phyloP scores from a whole-genome alignment of 2,888 invertebrate genomes.

The Cantharis rustica region DNA sequence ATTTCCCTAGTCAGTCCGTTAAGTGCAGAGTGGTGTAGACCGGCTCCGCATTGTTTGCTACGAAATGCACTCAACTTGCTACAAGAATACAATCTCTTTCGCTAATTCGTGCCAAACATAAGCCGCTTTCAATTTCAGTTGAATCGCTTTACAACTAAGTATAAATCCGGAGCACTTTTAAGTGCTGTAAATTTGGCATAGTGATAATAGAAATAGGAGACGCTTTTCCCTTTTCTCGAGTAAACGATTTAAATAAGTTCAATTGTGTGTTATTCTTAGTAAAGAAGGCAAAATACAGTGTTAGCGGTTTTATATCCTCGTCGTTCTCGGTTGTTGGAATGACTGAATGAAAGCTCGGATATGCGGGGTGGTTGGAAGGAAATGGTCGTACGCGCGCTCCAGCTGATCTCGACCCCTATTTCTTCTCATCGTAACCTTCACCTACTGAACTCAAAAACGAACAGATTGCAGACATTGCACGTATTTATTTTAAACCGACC shows the following conservation, averaged over 20 bases:
- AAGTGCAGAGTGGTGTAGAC: constrained; percentile 51
- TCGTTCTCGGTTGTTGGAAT: constrained; percentile 40
- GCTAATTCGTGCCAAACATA: constrained; percentile 37
- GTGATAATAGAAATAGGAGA: constrained; percentile 22
- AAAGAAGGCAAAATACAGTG: constrained; percentile 24
- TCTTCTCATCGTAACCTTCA: constrained; percentile 48
- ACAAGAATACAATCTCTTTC: constrained; percentile 39
- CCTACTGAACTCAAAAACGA: constrained; percentile 53
- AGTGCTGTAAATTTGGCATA: constrained; percentile 19
- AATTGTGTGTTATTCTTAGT: constrained; percentile 28
- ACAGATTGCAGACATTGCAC: constrained; percentile 26
- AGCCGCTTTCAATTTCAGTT: constrained; percentile 29
- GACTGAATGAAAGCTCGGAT: constrained; percentile 42
- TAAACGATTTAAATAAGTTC: constrained; percentile 19
- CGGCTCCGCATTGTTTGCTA: constrained; percentile 46
- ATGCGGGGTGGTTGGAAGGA: constrained; percentile 17
- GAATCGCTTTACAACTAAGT: constrained; percentile 26
- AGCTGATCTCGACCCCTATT: constrained; percentile 40
- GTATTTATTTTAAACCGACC: not conserved
- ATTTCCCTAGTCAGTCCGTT: constrained; percentile 42
- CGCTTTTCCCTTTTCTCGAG: constrained; percentile 4
- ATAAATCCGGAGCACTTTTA: constrained; percentile 28
- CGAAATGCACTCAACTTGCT: constrained; percentile 45
- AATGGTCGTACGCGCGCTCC: constrained; percentile 41
- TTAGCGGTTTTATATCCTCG: constrained; percentile 36